Evolutionary conservation across 2,888 invertebrate genomes (phyloP).

Genomic region (Drosophila paranaensis): DNA sequence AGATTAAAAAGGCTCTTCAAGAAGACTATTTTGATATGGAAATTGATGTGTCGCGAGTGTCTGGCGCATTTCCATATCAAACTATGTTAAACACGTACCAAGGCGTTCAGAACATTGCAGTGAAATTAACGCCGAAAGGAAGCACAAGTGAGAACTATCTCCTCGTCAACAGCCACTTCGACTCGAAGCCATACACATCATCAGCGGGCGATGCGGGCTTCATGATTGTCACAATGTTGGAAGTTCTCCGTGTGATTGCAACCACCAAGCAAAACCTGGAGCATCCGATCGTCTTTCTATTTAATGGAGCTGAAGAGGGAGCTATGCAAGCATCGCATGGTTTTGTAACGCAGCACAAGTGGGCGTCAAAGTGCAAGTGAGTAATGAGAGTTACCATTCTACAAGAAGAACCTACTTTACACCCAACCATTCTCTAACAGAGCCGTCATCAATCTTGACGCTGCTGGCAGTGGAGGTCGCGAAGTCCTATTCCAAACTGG

Average conservation of each 20-base stretch:
- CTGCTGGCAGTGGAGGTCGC: conserved; percentile 95
- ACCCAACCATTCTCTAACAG: conserved; percentile 54
- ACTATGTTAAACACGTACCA: conserved; percentile 74
- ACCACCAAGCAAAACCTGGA: conserved; percentile 83
- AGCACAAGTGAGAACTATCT: conserved; percentile 66
- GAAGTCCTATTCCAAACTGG: conserved; percentile 95
- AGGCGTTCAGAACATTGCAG: conserved; percentile 81
- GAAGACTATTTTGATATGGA: conserved; percentile 77
- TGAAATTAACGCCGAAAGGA: conserved; percentile 75
- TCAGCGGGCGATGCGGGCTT: conserved; percentile 85
- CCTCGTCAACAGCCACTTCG: conserved; percentile 94
- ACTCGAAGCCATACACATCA: conserved; percentile 93
- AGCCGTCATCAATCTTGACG: conserved; percentile 95
- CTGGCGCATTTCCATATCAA: conserved; percentile 67
- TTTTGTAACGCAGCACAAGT: conserved; percentile 89
- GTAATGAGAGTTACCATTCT: not conserved
- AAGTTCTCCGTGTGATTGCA: conserved; percentile 85
- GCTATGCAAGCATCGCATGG: conserved; percentile 89
- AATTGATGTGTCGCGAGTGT: conserved; percentile 74
- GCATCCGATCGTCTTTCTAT: conserved; percentile 88
- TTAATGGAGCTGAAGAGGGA: conserved; percentile 89
- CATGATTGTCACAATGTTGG: conserved; percentile 87
- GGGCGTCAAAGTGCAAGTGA: conserved; percentile 89
- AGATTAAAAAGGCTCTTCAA: conserved; percentile 62
- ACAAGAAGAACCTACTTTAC: not conserved